phyloP scores from a whole-genome alignment of 2,888 invertebrate species.

The Orthosia cruda region DNA sequence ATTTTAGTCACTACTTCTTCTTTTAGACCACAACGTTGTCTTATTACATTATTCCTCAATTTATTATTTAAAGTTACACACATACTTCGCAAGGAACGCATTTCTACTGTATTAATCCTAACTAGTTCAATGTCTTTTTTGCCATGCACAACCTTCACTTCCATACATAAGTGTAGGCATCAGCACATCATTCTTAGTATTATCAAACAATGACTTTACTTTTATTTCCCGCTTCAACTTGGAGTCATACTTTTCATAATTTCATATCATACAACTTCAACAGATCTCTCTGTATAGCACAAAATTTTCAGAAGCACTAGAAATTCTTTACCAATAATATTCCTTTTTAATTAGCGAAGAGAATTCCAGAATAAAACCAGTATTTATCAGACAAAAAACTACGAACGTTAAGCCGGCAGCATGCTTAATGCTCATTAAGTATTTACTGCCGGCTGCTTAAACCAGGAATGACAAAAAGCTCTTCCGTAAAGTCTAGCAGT shows the following conservation, averaged over 20 bases:
- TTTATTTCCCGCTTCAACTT: not conserved
- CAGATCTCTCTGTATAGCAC: not conserved
- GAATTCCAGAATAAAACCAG: slow-evolving; percentile 5
- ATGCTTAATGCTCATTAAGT: slow-evolving; percentile 58
- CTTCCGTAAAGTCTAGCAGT: slow-evolving; percentile 52
- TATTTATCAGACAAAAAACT: slow-evolving; percentile 22
- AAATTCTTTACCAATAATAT: not conserved
- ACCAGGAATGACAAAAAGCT: slow-evolving; percentile 58
- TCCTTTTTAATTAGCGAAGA: not conserved
- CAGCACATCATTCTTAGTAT: slow-evolving; percentile 1
- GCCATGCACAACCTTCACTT: too few species aligned
- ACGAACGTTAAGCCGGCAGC: slow-evolving; percentile 26
- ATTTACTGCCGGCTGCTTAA: slow-evolving; percentile 62
- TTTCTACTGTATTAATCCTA: too few species aligned
- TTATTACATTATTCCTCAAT: too few species aligned
- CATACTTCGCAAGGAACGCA: too few species aligned
- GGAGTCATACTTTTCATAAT: slow-evolving; percentile 5
- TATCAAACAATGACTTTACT: not conserved
- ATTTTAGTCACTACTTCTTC: too few species aligned
- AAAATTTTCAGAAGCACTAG: not conserved
- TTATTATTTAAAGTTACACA: too few species aligned
- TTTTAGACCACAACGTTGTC: too few species aligned
- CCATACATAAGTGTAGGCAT: too few species aligned
- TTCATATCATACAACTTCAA: not conserved
- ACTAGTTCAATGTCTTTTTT: too few species aligned